phyloP scores from a whole-genome alignment of 2,797 vertebrate genomes.

The Euthynnus affinis region DNA sequence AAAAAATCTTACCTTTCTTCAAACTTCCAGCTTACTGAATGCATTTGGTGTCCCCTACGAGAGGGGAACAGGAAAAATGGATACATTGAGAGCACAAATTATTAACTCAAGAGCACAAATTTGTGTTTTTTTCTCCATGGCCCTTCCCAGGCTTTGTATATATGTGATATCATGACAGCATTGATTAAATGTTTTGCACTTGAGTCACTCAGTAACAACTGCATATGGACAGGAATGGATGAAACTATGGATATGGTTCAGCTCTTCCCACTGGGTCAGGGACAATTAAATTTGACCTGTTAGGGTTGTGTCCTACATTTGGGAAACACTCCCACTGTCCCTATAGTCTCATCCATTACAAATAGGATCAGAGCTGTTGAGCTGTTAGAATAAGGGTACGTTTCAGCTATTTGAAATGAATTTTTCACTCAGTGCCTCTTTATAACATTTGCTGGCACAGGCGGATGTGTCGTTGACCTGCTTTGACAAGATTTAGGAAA shows the following conservation, averaged over 20 bases:
- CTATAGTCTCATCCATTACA: neutral
- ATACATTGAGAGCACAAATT: too few species aligned
- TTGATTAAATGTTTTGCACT: conserved; percentile 22
- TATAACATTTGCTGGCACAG: neutral
- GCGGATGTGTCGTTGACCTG: too few species aligned
- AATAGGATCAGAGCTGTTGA: conserved; percentile 10
- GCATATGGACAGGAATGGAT: neutral
- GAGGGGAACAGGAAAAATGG: too few species aligned
- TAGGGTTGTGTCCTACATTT: neutral
- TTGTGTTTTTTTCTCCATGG: too few species aligned
- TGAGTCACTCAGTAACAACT: neutral
- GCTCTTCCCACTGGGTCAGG: neutral
- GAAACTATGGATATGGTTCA: conserved; percentile 3
- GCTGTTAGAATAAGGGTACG: neutral
- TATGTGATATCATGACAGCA: neutral
- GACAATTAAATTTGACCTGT: conserved; percentile 16
- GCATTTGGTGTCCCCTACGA: too few species aligned
- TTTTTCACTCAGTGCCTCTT: neutral
- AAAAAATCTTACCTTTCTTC: too few species aligned
- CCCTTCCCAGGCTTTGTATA: too few species aligned
- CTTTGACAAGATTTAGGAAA: neutral
- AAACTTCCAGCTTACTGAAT: too few species aligned
- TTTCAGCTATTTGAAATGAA: neutral
- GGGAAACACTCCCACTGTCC: neutral
- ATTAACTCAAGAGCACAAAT: too few species aligned